Percentiles rank a stretch among this genome's conserved stretches.
Evolutionary conservation across 1,140 invertebrate species (phyloP).

Genomic region (Drosophila nigrodunni): DNA sequence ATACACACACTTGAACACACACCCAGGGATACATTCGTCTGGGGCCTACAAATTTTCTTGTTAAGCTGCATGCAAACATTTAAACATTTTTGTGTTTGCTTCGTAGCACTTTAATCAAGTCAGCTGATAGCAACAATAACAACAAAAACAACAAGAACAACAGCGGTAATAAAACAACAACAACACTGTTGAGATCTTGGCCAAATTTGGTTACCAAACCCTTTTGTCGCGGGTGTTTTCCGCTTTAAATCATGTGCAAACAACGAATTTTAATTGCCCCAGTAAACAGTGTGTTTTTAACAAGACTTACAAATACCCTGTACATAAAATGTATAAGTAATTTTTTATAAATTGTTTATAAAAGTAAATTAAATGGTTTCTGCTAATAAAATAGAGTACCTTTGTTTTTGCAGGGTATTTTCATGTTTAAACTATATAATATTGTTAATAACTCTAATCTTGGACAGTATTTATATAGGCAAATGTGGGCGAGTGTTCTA

Average conservation of each 20-base stretch:
- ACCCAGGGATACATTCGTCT: not conserved
- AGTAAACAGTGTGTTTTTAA: conserved; percentile 12
- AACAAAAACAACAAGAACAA: not conserved
- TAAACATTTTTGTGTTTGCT: conserved; percentile 26
- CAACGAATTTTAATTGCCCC: conserved; percentile 43
- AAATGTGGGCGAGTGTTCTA: conserved; percentile 32
- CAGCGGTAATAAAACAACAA: conserved; percentile 10
- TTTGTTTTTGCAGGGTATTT: not conserved
- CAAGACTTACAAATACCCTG: not conserved
- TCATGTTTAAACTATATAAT: not conserved
- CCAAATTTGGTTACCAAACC: conserved; percentile 24
- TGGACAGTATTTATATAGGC: conserved; percentile 4
- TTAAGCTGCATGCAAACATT: conserved; percentile 29
- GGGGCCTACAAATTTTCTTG: conserved; percentile 12
- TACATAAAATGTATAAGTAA: not conserved
- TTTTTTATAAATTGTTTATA: not conserved
- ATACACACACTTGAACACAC: conserved; percentile 2
- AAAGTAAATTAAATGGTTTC: not conserved
- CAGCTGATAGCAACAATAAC: conserved; percentile 43
- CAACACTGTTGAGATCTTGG: conserved; percentile 21
- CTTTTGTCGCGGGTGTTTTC: conserved; percentile 8
- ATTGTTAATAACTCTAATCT: conserved; percentile 27
- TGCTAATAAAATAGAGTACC: not conserved
- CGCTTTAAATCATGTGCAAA: conserved; percentile 39
- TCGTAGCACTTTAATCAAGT: conserved; percentile 43